Conservation (phyloP, 2,113 vertebrate genomes). For the Laticauda colubrina region DNA sequence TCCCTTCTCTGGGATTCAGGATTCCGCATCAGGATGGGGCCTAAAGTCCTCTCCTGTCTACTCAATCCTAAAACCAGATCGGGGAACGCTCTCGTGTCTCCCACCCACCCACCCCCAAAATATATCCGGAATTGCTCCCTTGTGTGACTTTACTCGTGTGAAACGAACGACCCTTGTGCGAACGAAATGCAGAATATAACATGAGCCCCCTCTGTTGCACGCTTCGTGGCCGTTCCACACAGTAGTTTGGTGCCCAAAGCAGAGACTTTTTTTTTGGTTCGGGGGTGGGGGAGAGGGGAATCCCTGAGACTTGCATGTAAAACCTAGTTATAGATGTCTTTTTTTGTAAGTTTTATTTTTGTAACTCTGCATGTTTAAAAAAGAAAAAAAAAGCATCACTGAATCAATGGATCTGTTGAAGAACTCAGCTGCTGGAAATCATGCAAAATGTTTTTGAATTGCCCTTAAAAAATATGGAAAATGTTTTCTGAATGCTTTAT, state of each 20-base stretch:
- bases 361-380: constrained; percentile 94
- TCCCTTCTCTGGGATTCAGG: constrained; percentile 69
- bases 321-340: constrained; percentile 96
- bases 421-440: constrained; percentile 99
- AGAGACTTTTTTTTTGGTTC: neutral
- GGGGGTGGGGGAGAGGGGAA: constrained; percentile 58
- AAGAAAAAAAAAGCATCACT: constrained; percentile 85
- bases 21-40: constrained; percentile 64
- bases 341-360: constrained; percentile 99
- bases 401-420: constrained; percentile 99
- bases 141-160: constrained; percentile 68
- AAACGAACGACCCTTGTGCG: constrained; percentile 80
- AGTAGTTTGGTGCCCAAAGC: constrained; percentile 78
- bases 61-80: constrained; percentile 75
- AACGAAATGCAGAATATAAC: constrained; percentile 80
- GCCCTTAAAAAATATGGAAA: constrained; percentile 99
- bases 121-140: constrained; percentile 74
- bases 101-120: constrained; percentile 42
- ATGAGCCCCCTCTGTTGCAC: constrained; percentile 81
- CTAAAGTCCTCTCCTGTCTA: constrained; percentile 66
- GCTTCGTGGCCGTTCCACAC: constrained; percentile 82
- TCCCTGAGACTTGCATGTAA: constrained; percentile 99
- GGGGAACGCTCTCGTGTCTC: constrained; percentile 73
- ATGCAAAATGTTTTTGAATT: constrained; percentile 99
- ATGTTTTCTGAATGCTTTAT: constrained; percentile 99